Conservation (phyloP, 2,888 invertebrate species). For the Noctua fimbriata region DNA sequence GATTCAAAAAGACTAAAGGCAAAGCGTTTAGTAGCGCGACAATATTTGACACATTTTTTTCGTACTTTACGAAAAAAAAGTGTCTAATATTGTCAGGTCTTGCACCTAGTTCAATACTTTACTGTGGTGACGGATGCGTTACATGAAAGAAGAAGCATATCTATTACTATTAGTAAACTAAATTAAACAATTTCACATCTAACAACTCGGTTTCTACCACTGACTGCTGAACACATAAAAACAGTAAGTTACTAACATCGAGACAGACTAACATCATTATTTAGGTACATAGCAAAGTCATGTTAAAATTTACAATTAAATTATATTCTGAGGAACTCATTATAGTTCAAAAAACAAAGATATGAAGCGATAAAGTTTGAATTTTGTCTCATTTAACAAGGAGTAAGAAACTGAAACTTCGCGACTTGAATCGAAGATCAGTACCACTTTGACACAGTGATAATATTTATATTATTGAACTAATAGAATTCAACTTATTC, state of each 20-base stretch:
- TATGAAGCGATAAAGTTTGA: conserved; percentile 45
- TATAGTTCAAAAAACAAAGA: conserved; percentile 43
- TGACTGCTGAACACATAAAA: background rate
- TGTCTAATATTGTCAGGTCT: background rate
- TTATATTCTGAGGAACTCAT: conserved; percentile 44
- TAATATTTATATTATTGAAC: conserved; percentile 32
- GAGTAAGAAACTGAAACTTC: conserved; percentile 39
- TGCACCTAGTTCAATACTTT: background rate
- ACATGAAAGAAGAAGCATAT: too few species aligned
- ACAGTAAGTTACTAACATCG: background rate
- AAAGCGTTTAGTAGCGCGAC: too few species aligned
- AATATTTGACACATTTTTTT: too few species aligned
- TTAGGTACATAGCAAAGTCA: background rate
- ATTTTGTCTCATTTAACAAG: conserved; percentile 41
- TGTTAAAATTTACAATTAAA: conserved; percentile 43
- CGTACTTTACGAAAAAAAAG: background rate
- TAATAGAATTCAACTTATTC: conserved; percentile 7
- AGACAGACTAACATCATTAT: background rate
- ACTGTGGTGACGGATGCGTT: background rate
- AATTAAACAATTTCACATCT: background rate
- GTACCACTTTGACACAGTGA: conserved; percentile 42
- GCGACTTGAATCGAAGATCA: conserved; percentile 15
- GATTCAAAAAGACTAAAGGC: background rate
- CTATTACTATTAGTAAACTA: background rate
- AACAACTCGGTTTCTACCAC: background rate